Evolutionary conservation across 1,140 invertebrate species (phyloP).

Genomic region (Druon quercuslanigerum): DNA sequence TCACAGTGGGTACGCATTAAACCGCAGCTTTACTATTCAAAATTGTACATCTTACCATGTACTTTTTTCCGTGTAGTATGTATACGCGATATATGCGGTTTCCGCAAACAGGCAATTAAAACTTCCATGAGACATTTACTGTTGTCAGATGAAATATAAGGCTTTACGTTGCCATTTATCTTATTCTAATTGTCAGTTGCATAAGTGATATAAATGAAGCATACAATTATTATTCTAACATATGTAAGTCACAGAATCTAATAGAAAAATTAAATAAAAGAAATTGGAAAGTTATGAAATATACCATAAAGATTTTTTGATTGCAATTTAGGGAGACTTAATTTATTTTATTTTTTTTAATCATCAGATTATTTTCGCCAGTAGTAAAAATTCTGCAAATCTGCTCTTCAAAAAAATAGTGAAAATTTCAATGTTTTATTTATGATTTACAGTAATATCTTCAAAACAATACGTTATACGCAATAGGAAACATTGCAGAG

Average conservation of each 20-base stretch:
- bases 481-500: too few species aligned
- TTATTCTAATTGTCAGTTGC: conserved; percentile 26
- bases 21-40: too few species aligned
- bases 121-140: conserved; percentile 7
- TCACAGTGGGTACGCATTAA: too few species aligned
- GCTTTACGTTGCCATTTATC: conserved; percentile 20
- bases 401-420: too few species aligned
- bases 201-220: background rate
- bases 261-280: background rate
- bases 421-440: too few species aligned
- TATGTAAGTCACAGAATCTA: background rate
- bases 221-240: background rate
- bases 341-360: too few species aligned
- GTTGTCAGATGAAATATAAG: conserved; percentile 10
- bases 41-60: too few species aligned
- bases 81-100: background rate
- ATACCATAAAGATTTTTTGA: background rate
- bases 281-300: background rate
- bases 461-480: too few species aligned
- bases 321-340: too few species aligned
- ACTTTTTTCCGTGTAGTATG: background rate
- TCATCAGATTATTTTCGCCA: too few species aligned
- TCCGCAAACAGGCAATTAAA: conserved; percentile 19
- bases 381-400: too few species aligned
- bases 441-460: too few species aligned